Percentiles rank a stretch among this genome's conserved stretches.
Evolutionary conservation across 2,888 invertebrate genomes (phyloP).

Genomic region (Mythimna loreyi): DNA sequence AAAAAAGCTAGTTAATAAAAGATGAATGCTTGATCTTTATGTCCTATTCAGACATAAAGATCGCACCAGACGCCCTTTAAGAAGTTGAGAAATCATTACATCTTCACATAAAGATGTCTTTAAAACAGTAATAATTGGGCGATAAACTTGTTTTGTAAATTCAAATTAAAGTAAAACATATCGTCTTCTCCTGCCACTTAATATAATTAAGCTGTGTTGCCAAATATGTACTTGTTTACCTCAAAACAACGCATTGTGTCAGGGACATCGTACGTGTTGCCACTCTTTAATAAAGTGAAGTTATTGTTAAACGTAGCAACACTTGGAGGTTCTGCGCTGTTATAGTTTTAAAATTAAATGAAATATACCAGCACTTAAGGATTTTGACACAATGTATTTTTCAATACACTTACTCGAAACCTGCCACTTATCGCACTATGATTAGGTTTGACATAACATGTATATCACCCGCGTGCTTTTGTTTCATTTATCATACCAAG

Average conservation of each 20-base stretch:
- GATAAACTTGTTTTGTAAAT: conserved; percentile 11
- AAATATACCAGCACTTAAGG: background rate
- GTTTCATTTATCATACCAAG: too few relatives aligned
- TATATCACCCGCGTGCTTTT: too few relatives aligned
- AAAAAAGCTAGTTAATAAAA: background rate
- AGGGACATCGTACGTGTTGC: conserved; percentile 36
- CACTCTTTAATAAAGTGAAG: conserved; percentile 8
- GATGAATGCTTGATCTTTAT: too few relatives aligned
- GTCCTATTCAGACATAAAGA: background rate
- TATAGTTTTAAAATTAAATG: background rate
- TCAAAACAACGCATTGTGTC: conserved; percentile 45
- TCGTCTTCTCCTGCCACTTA: conserved; percentile 40
- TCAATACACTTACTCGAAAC: too few relatives aligned
- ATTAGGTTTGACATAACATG: too few relatives aligned
- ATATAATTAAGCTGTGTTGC: conserved; percentile 31
- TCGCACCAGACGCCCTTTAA: background rate
- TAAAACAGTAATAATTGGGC: conserved; percentile 17
- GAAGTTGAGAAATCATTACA: conserved; percentile 19
- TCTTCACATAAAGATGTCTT: conserved; percentile 4
- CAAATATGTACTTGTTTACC: conserved; percentile 41
- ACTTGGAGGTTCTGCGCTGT: background rate
- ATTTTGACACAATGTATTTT: background rate
- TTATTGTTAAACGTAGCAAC: background rate
- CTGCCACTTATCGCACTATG: too few relatives aligned
- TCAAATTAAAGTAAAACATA: conserved; percentile 26